Base-by-base conservation (phyloP, 1,140 invertebrate genomes). In the Pollicipes pollicipes region DNA sequence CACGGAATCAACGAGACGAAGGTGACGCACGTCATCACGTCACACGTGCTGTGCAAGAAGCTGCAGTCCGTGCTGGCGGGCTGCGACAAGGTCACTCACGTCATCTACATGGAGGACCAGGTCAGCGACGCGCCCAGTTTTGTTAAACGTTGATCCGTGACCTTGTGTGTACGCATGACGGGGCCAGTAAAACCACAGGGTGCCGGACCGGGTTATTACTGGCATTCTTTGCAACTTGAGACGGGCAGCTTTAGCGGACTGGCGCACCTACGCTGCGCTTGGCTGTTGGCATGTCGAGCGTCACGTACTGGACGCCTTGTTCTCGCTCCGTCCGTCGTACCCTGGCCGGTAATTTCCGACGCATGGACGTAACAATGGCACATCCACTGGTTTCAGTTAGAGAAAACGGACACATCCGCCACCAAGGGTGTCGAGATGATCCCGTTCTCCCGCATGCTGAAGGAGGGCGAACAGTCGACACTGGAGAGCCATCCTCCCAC, bases 1-100 rank as follows among this genome's bases (percentile, higher is more conserved):
- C 95, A 97, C 79, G 95, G 90, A 58, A 89, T 99, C 74, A 97
- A 95, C 78, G 94, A 98, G 83, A 97, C 95, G 2, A 93, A 97
- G 82, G 75, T 75, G 16, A 35, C 86, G 67, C 87, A 90, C 24
- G 88, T 96, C 24, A 91, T 97, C 74, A 95, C 92, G 10, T 90
- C 90, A 28, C 88, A 90, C 76, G 92, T 95, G 70, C 82, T 96
- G 35, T 79, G 96, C 76, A 89, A 90, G 27, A 97, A 96, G 82
- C 90, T 97, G 78, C 90, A 88, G 78, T 85, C 85, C 32, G 85
- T 94, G 69, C 79, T 93, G 28, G 78, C 81, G 3, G 58, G 68
- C 31, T 75, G 75, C 26, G 73, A 73, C 30, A 72, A 72, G 24
- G 73, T 76, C 1, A 73, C 72, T 0, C 66, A 69, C 13, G 70